Conservation (phyloP, 2,888 invertebrate species). For the Apamea epomidion region DNA sequence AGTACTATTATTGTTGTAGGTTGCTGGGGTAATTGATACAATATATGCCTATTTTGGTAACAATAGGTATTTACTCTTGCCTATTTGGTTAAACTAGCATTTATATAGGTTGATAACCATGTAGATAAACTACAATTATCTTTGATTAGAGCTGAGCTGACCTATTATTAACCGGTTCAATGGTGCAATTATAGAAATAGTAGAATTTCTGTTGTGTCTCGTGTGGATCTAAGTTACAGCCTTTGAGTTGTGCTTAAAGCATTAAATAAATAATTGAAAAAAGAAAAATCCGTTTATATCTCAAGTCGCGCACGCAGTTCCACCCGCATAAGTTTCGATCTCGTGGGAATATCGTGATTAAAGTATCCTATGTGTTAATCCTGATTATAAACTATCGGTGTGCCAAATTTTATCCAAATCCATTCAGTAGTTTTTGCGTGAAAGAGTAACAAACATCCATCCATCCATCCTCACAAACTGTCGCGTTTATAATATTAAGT, state of each 20-base stretch:
- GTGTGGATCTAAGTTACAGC: background rate
- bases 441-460: too few relatives aligned
- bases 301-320: too few relatives aligned
- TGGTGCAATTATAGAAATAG: background rate
- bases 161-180: slow-evolving; percentile 7
- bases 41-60: background rate
- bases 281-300: background rate
- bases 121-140: slow-evolving; percentile 20
- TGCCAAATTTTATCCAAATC: too few relatives aligned
- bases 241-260: background rate
- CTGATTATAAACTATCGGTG: too few relatives aligned
- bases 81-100: slow-evolving; percentile 5
- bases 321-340: too few relatives aligned
- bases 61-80: background rate
- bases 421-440: too few relatives aligned
- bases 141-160: slow-evolving; percentile 8
- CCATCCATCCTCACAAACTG: too few relatives aligned
- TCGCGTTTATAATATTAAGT: too few relatives aligned
- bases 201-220: background rate
- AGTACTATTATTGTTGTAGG: background rate
- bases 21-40: background rate
- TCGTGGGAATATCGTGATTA: too few relatives aligned
- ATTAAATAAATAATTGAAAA: background rate
- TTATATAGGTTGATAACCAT: background rate
- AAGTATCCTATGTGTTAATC: too few relatives aligned